Evolutionary conservation across 1,140 invertebrate species (phyloP).

Genomic region (Drosophila baimaii): DNA sequence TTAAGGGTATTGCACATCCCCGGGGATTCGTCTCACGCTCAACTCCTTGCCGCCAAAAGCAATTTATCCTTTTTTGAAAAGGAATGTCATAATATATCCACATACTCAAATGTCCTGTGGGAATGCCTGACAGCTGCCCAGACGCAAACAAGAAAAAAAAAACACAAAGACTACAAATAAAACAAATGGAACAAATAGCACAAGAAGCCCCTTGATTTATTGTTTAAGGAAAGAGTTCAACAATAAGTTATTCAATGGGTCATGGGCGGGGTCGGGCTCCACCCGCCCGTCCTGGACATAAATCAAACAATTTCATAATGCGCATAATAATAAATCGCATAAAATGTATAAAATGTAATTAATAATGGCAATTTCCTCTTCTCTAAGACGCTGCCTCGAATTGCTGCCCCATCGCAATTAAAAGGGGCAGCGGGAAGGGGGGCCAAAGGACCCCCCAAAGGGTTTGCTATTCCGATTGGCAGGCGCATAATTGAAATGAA

Average conservation of each 20-base stretch:
- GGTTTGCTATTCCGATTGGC: slow-evolving; percentile 29
- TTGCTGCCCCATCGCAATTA: neutral
- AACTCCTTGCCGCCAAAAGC: slow-evolving; percentile 34
- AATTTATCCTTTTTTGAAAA: slow-evolving; percentile 46
- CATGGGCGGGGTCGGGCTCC: neutral
- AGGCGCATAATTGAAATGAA: slow-evolving; percentile 46
- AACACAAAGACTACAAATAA: slow-evolving; percentile 25
- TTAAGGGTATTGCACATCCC: slow-evolving; percentile 20
- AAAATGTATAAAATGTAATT: slow-evolving; percentile 69
- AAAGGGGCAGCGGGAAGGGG: slow-evolving; percentile 3
- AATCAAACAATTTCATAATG: slow-evolving; percentile 63
- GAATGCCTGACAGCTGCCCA: slow-evolving; percentile 48
- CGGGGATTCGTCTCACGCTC: slow-evolving; percentile 24
- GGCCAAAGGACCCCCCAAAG: neutral
- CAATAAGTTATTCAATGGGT: slow-evolving; percentile 45
- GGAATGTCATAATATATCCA: slow-evolving; percentile 47
- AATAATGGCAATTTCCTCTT: slow-evolving; percentile 67
- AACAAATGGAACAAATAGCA: slow-evolving; percentile 17
- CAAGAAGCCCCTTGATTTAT: slow-evolving; percentile 43
- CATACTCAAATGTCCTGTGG: slow-evolving; percentile 42
- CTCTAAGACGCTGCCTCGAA: slow-evolving; percentile 1
- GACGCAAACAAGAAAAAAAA: slow-evolving; percentile 2
- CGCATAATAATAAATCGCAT: slow-evolving; percentile 58
- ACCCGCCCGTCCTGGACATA: slow-evolving; percentile 28
- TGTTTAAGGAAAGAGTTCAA: slow-evolving; percentile 48